Percentiles rank a stretch among this genome's conserved stretches.
These are phyloP conservation scores for Trisateles emortualis DNA, from an alignment of 2,888 invertebrate genomes.

Conservation along the genomic window DNA sequence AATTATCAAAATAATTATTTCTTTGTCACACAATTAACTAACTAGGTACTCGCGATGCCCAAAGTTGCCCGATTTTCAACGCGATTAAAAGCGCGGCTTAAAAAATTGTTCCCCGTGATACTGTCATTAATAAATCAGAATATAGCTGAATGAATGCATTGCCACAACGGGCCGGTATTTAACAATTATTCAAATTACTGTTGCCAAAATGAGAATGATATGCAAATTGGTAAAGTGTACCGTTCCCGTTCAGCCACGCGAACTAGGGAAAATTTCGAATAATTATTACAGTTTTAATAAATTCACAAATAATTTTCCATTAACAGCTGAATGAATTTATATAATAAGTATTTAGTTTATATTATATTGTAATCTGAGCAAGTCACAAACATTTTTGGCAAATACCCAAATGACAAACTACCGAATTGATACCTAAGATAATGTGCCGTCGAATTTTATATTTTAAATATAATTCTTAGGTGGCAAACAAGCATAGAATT, in stretches of 20 bases:
- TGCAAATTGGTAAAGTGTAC: conserved; percentile 61
- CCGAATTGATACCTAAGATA: too few species aligned
- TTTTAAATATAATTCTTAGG: too few species aligned
- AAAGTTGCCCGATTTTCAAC: conserved; percentile 2
- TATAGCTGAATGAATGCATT: conserved; percentile 55
- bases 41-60: too few species aligned
- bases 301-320: conserved; percentile 6
- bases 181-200: conserved; percentile 79
- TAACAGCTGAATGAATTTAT: not conserved
- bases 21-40: too few species aligned
- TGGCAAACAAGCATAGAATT: too few species aligned
- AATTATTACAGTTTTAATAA: conserved; percentile 22
- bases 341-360: not conserved
- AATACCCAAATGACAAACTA: too few species aligned
- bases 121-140: conserved; percentile 57
- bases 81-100: conserved; percentile 7
- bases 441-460: too few species aligned
- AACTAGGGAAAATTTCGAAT: conserved; percentile 40
- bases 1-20: too few species aligned
- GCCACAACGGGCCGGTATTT: conserved; percentile 66
- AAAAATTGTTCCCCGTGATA: conserved; percentile 19
- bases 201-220: conserved; percentile 70
- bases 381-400: too few species aligned
- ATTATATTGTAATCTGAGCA: too few species aligned
- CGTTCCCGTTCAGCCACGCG: conserved; percentile 40